These are phyloP conservation scores for Peromyscus californicus DNA, from an alignment of 2,113 vertebrate species.

Conservation along the genomic window DNA sequence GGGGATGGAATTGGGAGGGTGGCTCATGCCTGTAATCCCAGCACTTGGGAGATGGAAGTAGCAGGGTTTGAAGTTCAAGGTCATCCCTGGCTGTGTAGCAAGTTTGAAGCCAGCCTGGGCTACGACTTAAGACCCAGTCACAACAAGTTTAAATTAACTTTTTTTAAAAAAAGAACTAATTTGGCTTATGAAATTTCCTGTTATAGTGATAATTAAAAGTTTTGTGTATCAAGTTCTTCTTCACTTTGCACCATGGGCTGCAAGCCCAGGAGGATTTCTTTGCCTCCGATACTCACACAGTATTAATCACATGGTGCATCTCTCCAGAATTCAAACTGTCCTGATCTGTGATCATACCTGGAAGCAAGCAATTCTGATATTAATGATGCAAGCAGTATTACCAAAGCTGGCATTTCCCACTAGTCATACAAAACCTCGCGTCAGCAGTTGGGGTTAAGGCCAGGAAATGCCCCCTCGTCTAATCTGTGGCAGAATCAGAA, in stretches of 20 bases:
- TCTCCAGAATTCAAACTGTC: background rate
- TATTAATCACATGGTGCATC: background rate
- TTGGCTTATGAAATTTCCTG: background rate
- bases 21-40: background rate
- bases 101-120: background rate
- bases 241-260: background rate
- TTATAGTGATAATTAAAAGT: background rate
- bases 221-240: background rate
- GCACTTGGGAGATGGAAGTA: background rate
- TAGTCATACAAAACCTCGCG: background rate
- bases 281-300: background rate
- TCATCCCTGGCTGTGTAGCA: background rate
- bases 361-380: slow-evolving; percentile 33
- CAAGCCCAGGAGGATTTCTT: background rate
- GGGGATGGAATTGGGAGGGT: background rate
- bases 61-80: background rate
- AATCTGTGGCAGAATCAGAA: background rate
- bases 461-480: background rate
- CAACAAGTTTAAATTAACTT: background rate
- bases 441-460: background rate
- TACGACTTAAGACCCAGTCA: background rate
- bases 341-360: background rate
- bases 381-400: background rate
- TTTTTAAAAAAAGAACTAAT: background rate
- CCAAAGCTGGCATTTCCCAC: background rate